A percentile compares a stretch with the other conserved stretches of the same genome.
Conservation (phyloP, 2,888 invertebrate genomes). For the Pseudoips prasinana region DNA sequence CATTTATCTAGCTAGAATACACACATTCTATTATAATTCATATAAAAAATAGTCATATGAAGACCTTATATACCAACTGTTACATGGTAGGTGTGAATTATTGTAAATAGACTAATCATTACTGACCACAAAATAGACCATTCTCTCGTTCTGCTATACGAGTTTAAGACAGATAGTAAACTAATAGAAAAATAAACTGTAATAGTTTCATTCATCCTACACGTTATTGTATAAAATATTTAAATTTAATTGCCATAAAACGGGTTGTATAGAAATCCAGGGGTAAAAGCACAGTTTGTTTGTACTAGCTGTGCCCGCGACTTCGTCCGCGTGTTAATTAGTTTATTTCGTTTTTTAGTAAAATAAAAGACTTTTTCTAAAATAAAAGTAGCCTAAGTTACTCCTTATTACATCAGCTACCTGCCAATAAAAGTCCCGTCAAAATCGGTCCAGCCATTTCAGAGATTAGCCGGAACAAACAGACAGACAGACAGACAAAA, state of each 20-base stretch:
- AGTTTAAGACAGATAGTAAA: slow-evolving; percentile 42
- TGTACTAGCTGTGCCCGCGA: no score
- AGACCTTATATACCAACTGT: slow-evolving; percentile 35
- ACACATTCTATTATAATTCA: slow-evolving; percentile 39
- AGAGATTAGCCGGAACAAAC: no score
- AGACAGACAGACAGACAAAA: no score
- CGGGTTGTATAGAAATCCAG: no score
- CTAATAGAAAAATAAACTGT: slow-evolving; percentile 67
- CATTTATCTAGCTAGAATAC: slow-evolving; percentile 23
- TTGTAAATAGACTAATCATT: slow-evolving; percentile 30
- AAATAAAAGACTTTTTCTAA: no score
- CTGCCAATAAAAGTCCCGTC: no score
- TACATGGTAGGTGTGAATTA: slow-evolving; percentile 25
- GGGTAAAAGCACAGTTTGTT: no score
- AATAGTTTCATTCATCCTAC: slow-evolving; percentile 18
- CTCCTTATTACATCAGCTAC: no score
- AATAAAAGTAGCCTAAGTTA: no score
- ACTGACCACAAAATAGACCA: slow-evolving; percentile 32
- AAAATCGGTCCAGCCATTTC: no score
- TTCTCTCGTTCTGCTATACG: slow-evolving; percentile 20
- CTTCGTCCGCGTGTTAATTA: no score
- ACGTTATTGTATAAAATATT: slow-evolving; percentile 28
- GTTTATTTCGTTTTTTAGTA: no score
- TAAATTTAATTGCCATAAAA: slow-evolving; percentile 23
- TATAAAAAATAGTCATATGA: slow-evolving; percentile 53